Evolutionary conservation across 2,113 vertebrate species (phyloP).

Genomic region (Laticauda colubrina): DNA sequence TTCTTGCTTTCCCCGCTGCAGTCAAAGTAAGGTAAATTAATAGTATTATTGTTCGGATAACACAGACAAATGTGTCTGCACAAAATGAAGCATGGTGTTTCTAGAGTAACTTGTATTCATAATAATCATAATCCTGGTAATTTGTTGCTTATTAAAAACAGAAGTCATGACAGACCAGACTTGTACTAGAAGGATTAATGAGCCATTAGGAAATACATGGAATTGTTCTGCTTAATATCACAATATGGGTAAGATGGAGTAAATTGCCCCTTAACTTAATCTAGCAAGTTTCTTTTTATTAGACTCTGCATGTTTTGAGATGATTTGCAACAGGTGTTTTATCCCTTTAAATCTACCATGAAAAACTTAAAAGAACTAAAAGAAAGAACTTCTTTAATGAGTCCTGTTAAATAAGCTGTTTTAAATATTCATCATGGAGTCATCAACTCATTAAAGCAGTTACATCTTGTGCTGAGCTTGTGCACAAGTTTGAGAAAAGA

Average conservation of each 20-base stretch:
- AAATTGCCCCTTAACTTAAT: background rate
- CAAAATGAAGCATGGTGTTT: background rate
- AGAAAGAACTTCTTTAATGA: background rate
- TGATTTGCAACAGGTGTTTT: background rate
- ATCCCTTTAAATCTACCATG: background rate
- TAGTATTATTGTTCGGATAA: slow-evolving; percentile 32
- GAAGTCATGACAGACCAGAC: background rate
- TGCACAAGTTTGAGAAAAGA: background rate
- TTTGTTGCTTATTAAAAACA: slow-evolving; percentile 12
- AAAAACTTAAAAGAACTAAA: background rate
- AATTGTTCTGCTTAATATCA: background rate
- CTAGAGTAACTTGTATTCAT: background rate
- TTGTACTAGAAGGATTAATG: background rate
- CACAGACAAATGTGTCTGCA: slow-evolving; percentile 6
- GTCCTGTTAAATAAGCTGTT: background rate
- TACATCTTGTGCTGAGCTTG: background rate
- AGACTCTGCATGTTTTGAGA: background rate
- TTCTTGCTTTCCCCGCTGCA: slow-evolving; percentile 43
- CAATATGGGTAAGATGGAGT: background rate
- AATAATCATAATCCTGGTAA: background rate
- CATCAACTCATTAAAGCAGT: background rate
- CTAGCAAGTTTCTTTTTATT: background rate
- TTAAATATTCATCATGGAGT: background rate
- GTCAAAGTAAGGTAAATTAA: slow-evolving; percentile 17
- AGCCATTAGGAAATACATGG: background rate